These are phyloP conservation scores for Ginglymostoma cirratum DNA, from an alignment of 2,113 vertebrate species.

Conservation along the genomic window DNA sequence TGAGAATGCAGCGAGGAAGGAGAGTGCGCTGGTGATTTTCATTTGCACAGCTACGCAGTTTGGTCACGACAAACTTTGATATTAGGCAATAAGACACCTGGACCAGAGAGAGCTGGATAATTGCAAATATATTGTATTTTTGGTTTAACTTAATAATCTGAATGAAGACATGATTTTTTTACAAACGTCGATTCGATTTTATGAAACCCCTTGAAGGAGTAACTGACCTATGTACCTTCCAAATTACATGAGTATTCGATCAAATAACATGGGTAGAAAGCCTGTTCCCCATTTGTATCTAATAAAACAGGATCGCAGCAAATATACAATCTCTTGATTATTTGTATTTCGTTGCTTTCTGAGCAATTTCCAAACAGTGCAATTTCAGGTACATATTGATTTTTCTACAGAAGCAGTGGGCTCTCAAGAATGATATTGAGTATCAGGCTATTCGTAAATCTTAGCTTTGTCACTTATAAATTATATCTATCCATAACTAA, in stretches of 20 bases:
- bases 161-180: slow-evolving; percentile 5
- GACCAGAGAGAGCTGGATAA: slow-evolving; percentile 18
- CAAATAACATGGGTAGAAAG: neutral
- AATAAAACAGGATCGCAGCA: slow-evolving; percentile 24
- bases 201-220: neutral
- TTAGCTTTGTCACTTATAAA: neutral
- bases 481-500: neutral
- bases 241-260: slow-evolving; percentile 10
- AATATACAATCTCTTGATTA: neutral
- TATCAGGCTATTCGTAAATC: neutral
- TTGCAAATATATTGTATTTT: slow-evolving; percentile 14
- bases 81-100: slow-evolving; percentile 12
- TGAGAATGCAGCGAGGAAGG: neutral
- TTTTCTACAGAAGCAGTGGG: neutral
- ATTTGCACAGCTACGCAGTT: neutral
- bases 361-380: neutral
- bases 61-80: neutral
- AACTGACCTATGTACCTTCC: neutral
- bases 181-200: slow-evolving; percentile 13
- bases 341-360: slow-evolving; percentile 16
- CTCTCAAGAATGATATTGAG: neutral
- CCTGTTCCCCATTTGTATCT: neutral
- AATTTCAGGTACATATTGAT: neutral
- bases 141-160: slow-evolving; percentile 23
- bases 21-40: neutral